Evolutionary conservation across 2,888 invertebrate species (phyloP), one percentile per base, ranked within the genome.

Genomic region (Dicyrtomina minuta): DNA sequence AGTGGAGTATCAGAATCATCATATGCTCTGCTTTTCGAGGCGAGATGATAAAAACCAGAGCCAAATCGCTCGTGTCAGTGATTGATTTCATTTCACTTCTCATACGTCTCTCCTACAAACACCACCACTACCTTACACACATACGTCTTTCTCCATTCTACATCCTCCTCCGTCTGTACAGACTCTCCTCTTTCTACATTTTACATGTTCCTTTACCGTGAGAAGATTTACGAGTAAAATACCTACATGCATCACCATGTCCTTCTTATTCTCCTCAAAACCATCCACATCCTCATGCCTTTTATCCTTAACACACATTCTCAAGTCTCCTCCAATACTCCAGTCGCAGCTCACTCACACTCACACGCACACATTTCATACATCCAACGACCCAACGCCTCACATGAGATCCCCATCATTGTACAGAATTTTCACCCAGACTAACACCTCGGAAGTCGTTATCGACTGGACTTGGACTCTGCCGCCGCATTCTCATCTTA

Each of bases 51-150:
- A 68, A 49, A 60, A 60, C 51, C 51, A 68, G 62, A 64, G 66
- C 70, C 70, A 73, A 73, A 73, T 73, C 73, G 69, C 59, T 70
- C 64, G 64, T 73, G 73, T 73, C 73, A 73, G 73, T 73, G 73
- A 73, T 73, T 73, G 73, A 73, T 73, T 73, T 70, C 71, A 64
- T 70, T 68, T 51, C 68, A 51, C 67, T 41, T 44, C 24, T 56
- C 33, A 24, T 17, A 51, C 51, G 17, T 51, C 41, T 26, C 26
- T 24, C 10, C 24, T 24, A 22, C 44, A 27, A n/a, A n/a, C n/a
- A n/a, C n/a, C n/a, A n/a, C n/a, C n/a, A n/a, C n/a, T n/a, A n/a
- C n/a, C n/a, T n/a, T n/a, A 33, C 33, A 6, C 49, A 5, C 17
- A 3, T 20, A n/a, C n/a, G 49, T 33, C 59, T 58, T 3, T 61